Evolutionary conservation across 2,797 vertebrate species (phyloP).

Genomic region (Mastacembelus armatus): DNA sequence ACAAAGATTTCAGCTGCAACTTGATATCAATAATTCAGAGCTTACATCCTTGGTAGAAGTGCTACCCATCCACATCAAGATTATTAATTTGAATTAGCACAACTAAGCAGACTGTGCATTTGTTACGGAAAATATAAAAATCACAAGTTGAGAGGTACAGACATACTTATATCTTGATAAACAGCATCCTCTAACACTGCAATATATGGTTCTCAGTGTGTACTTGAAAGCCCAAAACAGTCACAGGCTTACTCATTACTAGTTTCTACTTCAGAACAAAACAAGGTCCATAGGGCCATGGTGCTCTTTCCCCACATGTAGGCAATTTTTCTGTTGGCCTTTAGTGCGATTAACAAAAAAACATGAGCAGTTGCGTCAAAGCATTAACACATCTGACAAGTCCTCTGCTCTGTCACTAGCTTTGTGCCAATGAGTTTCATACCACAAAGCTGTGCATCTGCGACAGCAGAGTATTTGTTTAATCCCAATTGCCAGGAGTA

Average conservation of each 20-base stretch:
- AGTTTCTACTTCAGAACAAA: slow-evolving; percentile 19
- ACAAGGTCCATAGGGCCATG: neutral
- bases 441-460: neutral
- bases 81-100: neutral
- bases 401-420: too few relatives aligned
- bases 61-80: neutral
- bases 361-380: too few relatives aligned
- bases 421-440: neutral
- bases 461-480: neutral
- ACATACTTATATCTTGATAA: slow-evolving; percentile 8
- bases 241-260: neutral
- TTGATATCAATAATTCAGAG: slow-evolving; percentile 5
- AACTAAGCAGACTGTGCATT: neutral
- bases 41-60: neutral
- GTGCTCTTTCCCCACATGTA: neutral
- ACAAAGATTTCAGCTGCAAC: neutral
- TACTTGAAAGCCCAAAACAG: neutral
- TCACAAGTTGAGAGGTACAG: neutral
- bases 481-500: neutral
- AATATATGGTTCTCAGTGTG: neutral
- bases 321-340: neutral
- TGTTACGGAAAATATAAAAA: neutral
- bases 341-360: too few relatives aligned
- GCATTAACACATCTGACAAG: too few relatives aligned
- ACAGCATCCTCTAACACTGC: slow-evolving; percentile 7